A percentile compares a stretch with the other conserved stretches of the same genome.
Conservation (phyloP, 1,140 invertebrate genomes). For the Drosophila albomicans region DNA sequence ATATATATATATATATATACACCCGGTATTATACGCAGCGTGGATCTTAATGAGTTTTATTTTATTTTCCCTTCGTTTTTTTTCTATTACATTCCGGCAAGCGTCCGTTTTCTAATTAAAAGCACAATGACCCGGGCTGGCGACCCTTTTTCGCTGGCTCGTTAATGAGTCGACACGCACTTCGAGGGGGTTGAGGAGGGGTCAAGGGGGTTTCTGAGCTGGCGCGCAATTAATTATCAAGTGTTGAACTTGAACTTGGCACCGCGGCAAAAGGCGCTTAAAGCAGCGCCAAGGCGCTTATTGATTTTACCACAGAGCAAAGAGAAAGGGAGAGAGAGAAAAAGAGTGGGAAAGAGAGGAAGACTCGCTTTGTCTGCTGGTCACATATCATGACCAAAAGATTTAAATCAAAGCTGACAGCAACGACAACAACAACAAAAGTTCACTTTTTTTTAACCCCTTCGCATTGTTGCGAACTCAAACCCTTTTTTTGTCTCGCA, state of each 20-base stretch:
- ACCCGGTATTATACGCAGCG: background rate
- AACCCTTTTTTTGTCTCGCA: too few relatives aligned
- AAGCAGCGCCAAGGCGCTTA: slow-evolving; percentile 46
- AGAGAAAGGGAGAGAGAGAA: background rate
- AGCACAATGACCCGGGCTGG: slow-evolving; percentile 73
- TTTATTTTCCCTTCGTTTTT: slow-evolving; percentile 28
- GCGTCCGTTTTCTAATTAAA: slow-evolving; percentile 71
- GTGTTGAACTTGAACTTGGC: slow-evolving; percentile 81
- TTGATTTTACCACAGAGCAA: slow-evolving; percentile 54
- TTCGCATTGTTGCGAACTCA: too few relatives aligned
- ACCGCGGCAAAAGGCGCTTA: slow-evolving; percentile 20
- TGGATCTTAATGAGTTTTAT: slow-evolving; percentile 77
- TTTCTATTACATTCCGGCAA: background rate
- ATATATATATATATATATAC: background rate
- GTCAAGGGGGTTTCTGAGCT: slow-evolving; percentile 16
- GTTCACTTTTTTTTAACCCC: slow-evolving; percentile 53
- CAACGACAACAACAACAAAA: slow-evolving; percentile 23
- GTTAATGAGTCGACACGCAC: slow-evolving; percentile 70
- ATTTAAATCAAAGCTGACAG: slow-evolving; percentile 79
- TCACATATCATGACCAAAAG: slow-evolving; percentile 76
- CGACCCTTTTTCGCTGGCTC: slow-evolving; percentile 52
- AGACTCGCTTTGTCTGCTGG: slow-evolving; percentile 34
- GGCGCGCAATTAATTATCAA: slow-evolving; percentile 75
- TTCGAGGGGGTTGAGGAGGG: slow-evolving; percentile 2
- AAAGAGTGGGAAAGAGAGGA: background rate